phyloP scores from a whole-genome alignment of 37 sponge, comb jelly and placozoan genomes.

The Bolinopsis microptera region DNA sequence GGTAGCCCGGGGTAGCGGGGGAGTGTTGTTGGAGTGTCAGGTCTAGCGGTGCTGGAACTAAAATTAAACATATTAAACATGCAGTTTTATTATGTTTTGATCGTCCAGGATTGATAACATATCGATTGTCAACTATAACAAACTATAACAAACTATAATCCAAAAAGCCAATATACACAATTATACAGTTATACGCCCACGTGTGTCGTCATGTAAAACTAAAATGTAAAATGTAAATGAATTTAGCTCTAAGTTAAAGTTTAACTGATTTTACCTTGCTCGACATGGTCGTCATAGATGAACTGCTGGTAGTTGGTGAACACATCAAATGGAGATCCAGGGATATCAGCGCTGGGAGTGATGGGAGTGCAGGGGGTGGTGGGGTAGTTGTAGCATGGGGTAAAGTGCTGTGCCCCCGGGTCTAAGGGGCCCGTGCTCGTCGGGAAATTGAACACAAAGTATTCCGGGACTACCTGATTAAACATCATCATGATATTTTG shows the following conservation, averaged over 20 bases:
- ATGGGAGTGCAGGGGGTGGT: slow-evolving; percentile 51
- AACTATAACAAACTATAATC: too few species aligned
- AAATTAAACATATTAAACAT: not conserved
- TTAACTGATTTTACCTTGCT: not conserved
- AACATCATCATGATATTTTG: too few species aligned
- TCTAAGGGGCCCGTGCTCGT: not conserved
- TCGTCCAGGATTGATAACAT: too few species aligned
- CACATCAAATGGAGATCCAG: slow-evolving; percentile 55
- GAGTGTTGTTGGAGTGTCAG: not conserved
- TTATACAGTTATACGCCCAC: too few species aligned
- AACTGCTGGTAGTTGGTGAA: not conserved
- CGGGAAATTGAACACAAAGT: slow-evolving; percentile 1
- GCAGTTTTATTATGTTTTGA: not conserved
- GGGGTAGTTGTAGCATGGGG: slow-evolving; percentile 4
- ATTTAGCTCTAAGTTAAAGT: too few species aligned
- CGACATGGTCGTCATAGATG: not conserved
- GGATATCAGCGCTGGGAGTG: slow-evolving; percentile 36
- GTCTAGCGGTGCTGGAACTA: not conserved
- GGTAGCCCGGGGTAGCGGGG: not conserved
- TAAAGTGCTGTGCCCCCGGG: not conserved
- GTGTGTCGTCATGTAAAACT: too few species aligned
- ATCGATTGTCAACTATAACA: too few species aligned
- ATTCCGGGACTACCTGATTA: slow-evolving; percentile 5
- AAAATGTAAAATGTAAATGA: too few species aligned
- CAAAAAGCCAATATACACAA: too few species aligned